phyloP scores from a whole-genome alignment of 2,797 vertebrate species.

The Enteromius radiatus region DNA sequence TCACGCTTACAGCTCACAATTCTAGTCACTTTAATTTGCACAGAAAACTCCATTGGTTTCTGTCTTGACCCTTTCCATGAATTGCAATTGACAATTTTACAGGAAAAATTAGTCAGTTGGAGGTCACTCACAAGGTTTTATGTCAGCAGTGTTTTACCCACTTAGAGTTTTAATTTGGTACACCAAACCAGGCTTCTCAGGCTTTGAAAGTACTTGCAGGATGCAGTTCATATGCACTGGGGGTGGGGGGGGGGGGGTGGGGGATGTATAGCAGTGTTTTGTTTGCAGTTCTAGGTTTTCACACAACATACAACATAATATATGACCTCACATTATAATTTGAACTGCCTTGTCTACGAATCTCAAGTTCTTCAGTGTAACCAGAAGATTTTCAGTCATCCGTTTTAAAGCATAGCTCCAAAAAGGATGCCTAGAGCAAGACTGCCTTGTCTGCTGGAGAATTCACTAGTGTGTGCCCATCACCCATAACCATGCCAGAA shows the following conservation, averaged over 20 bases:
- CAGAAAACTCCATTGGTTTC: background rate
- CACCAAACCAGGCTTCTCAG: background rate
- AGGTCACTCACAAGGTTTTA: constrained; percentile 15
- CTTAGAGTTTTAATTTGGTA: constrained; percentile 4
- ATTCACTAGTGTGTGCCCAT: constrained; percentile 76
- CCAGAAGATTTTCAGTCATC: constrained; percentile 3
- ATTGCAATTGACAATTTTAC: background rate
- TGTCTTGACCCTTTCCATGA: background rate
- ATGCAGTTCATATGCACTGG: background rate
- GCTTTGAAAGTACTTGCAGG: background rate
- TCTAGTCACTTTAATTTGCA: background rate
- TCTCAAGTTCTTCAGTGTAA: constrained; percentile 8
- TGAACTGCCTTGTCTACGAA: background rate
- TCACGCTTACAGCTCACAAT: background rate
- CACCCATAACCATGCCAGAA: constrained; percentile 74
- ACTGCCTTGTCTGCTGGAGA: constrained; percentile 71
- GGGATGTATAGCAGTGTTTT: background rate
- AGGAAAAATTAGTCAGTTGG: background rate
- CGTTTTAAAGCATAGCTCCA: constrained; percentile 38
- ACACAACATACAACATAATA: background rate
- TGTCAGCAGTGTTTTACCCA: constrained; percentile 19
- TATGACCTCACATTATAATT: constrained; percentile 5
- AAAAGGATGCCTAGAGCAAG: constrained; percentile 73
- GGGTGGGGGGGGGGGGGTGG: no score
- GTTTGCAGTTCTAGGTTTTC: background rate